Percentiles rank a stretch among this genome's conserved stretches.
These are phyloP conservation scores for Sminthopsis crassicaudata DNA, from an alignment of 2,113 vertebrate species.

Conservation along the genomic window DNA sequence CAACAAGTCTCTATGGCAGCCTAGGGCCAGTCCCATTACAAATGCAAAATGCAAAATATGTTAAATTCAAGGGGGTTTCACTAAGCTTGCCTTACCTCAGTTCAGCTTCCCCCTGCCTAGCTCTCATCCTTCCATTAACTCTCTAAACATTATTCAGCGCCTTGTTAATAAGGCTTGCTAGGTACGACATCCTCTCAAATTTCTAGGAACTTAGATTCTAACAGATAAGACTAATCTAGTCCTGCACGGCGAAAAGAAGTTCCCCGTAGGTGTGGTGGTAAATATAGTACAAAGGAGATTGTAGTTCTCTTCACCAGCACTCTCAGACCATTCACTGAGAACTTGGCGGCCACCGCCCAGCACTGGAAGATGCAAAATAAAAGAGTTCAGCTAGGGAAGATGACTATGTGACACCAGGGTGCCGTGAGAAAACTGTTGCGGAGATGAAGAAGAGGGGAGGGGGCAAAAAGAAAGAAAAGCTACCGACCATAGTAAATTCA, in stretches of 20 bases:
- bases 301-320: background rate
- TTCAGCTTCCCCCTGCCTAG: background rate
- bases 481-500: background rate
- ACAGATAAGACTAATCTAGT: background rate
- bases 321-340: background rate
- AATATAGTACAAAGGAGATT: background rate
- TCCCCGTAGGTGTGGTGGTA: background rate
- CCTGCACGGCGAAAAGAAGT: background rate
- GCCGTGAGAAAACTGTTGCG: background rate
- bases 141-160: background rate
- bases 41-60: background rate
- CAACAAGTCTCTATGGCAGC: background rate
- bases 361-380: background rate
- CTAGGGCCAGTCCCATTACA: background rate
- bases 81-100: background rate
- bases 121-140: background rate
- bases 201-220: background rate
- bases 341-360: background rate
- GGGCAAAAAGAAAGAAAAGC: background rate
- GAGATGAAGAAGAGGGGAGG: background rate
- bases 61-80: background rate
- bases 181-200: background rate
- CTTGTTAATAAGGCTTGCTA: background rate
- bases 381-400: background rate
- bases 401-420: background rate